phyloP scores from a whole-genome alignment of 2,888 invertebrate genomes.

The Omphaloscelis lunosa region DNA sequence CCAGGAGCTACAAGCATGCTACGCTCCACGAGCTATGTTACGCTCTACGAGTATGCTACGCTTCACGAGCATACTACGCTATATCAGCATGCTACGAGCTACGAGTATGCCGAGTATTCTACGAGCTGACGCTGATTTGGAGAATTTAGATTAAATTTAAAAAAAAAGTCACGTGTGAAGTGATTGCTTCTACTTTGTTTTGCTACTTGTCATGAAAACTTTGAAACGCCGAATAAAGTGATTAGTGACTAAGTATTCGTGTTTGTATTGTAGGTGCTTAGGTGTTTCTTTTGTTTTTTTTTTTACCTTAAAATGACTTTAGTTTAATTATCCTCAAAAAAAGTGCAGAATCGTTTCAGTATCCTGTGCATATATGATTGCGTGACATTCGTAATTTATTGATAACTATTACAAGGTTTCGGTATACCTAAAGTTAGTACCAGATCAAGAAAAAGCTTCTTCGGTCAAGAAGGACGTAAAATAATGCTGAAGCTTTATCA shows the following conservation, averaged over 20 bases:
- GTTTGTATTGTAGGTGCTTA: not conserved
- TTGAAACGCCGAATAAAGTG: not conserved
- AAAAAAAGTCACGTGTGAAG: not conserved
- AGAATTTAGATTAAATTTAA: not conserved
- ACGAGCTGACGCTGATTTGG: not conserved
- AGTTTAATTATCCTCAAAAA: not conserved
- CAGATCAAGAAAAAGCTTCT: not conserved
- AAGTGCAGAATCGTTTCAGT: not conserved
- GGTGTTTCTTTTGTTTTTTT: not conserved
- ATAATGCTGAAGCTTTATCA: not conserved
- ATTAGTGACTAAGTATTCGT: not conserved
- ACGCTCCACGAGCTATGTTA: not conserved
- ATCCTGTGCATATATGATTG: too few relatives aligned
- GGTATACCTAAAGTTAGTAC: not conserved
- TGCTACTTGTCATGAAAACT: not conserved
- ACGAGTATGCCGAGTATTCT: not conserved
- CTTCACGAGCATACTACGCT: not conserved
- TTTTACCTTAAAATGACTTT: too few relatives aligned
- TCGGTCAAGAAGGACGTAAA: too few relatives aligned
- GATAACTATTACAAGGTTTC: not conserved
- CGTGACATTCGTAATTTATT: not conserved
- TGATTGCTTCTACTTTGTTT: not conserved
- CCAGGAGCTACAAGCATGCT: not conserved
- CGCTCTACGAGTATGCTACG: not conserved
- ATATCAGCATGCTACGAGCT: not conserved